Evolutionary conservation across 2,113 vertebrate genomes (phyloP).

Genomic region (Platycercus adscitus): DNA sequence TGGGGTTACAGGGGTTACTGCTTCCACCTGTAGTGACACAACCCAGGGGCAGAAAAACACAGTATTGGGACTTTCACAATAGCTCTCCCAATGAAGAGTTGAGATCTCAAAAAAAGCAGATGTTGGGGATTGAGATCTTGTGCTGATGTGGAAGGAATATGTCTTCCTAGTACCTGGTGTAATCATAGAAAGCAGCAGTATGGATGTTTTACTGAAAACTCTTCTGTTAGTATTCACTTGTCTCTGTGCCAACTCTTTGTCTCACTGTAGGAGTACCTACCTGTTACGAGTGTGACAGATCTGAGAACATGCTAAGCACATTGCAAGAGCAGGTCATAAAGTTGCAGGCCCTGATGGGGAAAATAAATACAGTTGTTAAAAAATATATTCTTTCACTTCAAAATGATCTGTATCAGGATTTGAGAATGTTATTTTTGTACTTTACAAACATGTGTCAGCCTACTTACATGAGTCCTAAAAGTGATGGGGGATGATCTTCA

Average conservation of each 20-base stretch:
- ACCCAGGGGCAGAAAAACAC: conserved; percentile 22
- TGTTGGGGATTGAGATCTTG: background rate
- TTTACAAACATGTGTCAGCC: background rate
- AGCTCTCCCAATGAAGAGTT: background rate
- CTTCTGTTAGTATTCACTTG: background rate
- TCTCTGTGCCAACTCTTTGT: background rate
- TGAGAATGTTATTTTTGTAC: background rate
- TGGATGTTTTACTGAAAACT: background rate
- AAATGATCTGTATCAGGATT: background rate
- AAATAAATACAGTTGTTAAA: background rate
- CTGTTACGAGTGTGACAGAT: background rate
- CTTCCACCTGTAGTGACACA: conserved; percentile 35
- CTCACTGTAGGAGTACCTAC: background rate
- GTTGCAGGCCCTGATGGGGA: background rate
- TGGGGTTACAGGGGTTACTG: background rate
- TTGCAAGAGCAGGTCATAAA: background rate
- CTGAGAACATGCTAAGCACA: background rate
- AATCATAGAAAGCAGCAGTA: background rate
- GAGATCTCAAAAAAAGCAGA: background rate
- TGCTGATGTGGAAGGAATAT: background rate
- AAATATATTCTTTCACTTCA: conserved; percentile 25
- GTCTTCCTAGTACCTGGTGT: background rate
- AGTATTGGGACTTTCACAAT: background rate
- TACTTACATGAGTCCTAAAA: background rate
- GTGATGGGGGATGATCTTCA: background rate